These are phyloP conservation scores for Cheilosia urbana DNA, from an alignment of 2,888 invertebrate species.

Conservation along the genomic window DNA sequence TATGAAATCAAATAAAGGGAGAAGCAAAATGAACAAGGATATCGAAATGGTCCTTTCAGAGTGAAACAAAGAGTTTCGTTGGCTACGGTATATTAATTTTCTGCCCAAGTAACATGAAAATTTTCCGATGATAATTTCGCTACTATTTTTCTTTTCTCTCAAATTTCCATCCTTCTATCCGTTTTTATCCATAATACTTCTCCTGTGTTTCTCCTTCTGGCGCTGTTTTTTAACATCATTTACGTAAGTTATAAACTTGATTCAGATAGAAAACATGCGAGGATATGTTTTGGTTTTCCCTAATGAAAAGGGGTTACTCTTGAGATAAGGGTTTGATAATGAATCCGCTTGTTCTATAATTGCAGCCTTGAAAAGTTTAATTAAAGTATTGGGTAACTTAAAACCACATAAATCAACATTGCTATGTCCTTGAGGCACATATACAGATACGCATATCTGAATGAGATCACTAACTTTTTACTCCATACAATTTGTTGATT, in stretches of 20 bases:
- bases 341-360: background rate
- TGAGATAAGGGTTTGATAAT: constrained; percentile 28
- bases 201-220: constrained; percentile 17
- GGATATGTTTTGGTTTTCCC: constrained; percentile 19
- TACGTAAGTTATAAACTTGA: constrained; percentile 48
- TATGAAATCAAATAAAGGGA: constrained; percentile 54
- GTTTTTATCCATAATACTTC: constrained; percentile 1
- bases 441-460: too few species aligned
- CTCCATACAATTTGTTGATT: background rate
- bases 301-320: constrained; percentile 23
- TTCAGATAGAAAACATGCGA: constrained; percentile 4
- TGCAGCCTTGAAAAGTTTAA: constrained; percentile 15
- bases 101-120: constrained; percentile 52
- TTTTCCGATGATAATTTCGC: background rate
- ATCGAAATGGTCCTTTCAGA: constrained; percentile 48
- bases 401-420: constrained; percentile 12
- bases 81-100: constrained; percentile 66
- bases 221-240: constrained; percentile 32
- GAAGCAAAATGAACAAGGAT: constrained; percentile 61
- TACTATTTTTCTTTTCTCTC: constrained; percentile 3
- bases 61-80: constrained; percentile 57
- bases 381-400: background rate
- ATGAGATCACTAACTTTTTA: background rate
- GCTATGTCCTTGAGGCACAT: background rate
- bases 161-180: constrained; percentile 3